phyloP scores from a whole-genome alignment of 2,888 invertebrate genomes.

The Selenia dentaria region DNA sequence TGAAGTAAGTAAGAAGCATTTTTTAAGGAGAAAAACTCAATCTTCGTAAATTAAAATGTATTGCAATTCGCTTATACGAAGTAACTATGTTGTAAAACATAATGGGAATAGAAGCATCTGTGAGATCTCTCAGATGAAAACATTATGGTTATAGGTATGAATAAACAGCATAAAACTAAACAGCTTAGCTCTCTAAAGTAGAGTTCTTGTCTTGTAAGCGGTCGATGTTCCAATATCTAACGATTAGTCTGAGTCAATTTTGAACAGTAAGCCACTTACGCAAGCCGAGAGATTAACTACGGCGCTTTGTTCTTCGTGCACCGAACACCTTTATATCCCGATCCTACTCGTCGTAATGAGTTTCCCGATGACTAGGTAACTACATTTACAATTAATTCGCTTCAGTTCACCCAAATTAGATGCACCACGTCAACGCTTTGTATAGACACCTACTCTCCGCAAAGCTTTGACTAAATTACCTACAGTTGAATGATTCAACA shows the following conservation, averaged over 20 bases:
- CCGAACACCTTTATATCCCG: constrained; percentile 23
- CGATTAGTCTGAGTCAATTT: constrained; percentile 41
- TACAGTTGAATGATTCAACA: constrained; percentile 7
- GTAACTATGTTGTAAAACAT: no score
- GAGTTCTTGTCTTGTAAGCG: constrained; percentile 21
- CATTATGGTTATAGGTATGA: no score
- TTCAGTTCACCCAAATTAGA: constrained; percentile 8
- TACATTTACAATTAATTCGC: constrained; percentile 14
- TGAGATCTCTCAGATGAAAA: no score
- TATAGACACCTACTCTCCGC: constrained; percentile 1
- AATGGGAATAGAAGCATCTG: no score
- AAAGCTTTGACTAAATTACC: constrained; percentile 15
- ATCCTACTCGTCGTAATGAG: constrained; percentile 29
- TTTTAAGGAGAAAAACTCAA: no score
- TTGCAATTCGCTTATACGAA: no score
- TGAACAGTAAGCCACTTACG: constrained; percentile 35
- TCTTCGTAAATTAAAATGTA: no score
- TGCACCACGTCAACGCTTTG: constrained; percentile 12
- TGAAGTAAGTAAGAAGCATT: no score
- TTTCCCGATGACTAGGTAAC: constrained; percentile 10
- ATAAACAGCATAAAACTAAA: no score
- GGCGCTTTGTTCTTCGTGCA: constrained; percentile 35
- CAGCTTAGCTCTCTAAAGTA: no score
- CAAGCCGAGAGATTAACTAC: constrained; percentile 31
- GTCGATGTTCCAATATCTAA: constrained; percentile 40